Conservation (phyloP, 2,113 vertebrate genomes). For the Calidris pugnax region DNA sequence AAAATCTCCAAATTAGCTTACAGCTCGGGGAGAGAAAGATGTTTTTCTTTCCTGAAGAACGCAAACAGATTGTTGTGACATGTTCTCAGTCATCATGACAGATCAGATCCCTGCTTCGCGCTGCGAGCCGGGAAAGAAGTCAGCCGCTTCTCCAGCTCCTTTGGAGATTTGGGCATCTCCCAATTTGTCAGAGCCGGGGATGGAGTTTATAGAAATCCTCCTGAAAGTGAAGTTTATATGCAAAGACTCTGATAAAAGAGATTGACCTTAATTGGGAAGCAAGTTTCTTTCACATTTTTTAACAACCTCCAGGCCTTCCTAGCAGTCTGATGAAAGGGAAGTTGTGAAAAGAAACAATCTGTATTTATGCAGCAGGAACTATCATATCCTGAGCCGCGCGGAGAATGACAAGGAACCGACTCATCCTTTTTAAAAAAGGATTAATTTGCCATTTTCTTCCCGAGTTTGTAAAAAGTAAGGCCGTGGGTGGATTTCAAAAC, state of each 20-base stretch:
- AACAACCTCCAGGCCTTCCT: constrained; percentile 47
- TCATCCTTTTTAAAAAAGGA: constrained; percentile 46
- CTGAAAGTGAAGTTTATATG: constrained; percentile 52
- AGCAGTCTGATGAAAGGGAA: constrained; percentile 55
- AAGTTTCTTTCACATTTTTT: constrained; percentile 55
- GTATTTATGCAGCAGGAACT: constrained; percentile 51
- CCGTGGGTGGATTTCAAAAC: constrained; percentile 42
- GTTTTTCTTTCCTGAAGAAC: constrained; percentile 74
- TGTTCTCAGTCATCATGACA: constrained; percentile 78
- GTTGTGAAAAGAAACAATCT: constrained; percentile 52
- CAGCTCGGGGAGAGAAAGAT: constrained; percentile 75
- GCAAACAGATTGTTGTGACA: constrained; percentile 80
- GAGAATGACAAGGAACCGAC: constrained; percentile 38
- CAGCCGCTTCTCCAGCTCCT: constrained; percentile 46
- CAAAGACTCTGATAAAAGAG: constrained; percentile 60
- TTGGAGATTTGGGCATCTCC: constrained; percentile 58
- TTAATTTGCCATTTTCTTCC: constrained; percentile 54
- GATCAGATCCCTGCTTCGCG: constrained; percentile 65
- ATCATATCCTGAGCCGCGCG: not conserved
- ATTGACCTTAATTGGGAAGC: constrained; percentile 50
- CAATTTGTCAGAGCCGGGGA: constrained; percentile 48
- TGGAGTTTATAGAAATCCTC: constrained; percentile 57
- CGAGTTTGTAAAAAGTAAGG: constrained; percentile 22
- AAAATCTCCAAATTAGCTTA: constrained; percentile 78
- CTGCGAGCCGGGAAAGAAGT: constrained; percentile 28